A percentile compares a stretch with the other conserved stretches of the same genome.
These are phyloP conservation scores for Lepidonotus clava DNA, from an alignment of 2,888 invertebrate genomes.

Conservation along the genomic window DNA sequence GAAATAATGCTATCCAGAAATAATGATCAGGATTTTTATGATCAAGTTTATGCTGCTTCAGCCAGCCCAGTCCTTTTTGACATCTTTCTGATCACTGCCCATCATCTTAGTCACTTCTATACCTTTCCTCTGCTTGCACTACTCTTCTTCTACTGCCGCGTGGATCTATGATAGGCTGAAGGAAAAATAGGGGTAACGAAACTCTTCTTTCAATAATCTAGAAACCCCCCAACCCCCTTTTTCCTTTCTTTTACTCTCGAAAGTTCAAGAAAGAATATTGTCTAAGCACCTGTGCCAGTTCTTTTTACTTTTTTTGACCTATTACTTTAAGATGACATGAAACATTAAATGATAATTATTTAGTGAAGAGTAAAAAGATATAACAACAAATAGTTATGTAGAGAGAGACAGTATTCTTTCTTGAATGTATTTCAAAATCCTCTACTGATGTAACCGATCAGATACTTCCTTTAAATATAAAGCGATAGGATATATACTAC, in stretches of 20 bases:
- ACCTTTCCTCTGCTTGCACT: constrained; percentile 44
- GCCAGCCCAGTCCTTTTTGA: background rate
- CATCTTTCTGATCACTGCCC: background rate
- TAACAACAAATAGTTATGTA: too few species aligned
- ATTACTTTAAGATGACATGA: background rate
- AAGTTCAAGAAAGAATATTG: constrained; percentile 51
- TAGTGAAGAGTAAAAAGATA: too few species aligned
- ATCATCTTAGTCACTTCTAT: constrained; percentile 40
- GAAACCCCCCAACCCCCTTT: constrained; percentile 4
- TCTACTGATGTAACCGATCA: constrained; percentile 34
- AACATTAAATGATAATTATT: background rate
- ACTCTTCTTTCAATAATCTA: constrained; percentile 48
- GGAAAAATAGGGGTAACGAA: constrained; percentile 51
- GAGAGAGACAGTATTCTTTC: constrained; percentile 45
- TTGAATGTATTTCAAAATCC: constrained; percentile 27
- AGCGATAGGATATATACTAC: background rate
- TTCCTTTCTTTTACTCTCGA: constrained; percentile 43
- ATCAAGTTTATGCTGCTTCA: background rate
- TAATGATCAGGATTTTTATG: too few species aligned
- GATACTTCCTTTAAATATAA: background rate
- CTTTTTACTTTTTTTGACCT: background rate
- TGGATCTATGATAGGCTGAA: constrained; percentile 47
- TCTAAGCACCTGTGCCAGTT: background rate
- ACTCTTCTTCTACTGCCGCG: constrained; percentile 29
- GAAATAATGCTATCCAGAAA: background rate